Evolutionary conservation across 1,140 invertebrate species (phyloP).

Genomic region (Lepeophtheirus salmonis): DNA sequence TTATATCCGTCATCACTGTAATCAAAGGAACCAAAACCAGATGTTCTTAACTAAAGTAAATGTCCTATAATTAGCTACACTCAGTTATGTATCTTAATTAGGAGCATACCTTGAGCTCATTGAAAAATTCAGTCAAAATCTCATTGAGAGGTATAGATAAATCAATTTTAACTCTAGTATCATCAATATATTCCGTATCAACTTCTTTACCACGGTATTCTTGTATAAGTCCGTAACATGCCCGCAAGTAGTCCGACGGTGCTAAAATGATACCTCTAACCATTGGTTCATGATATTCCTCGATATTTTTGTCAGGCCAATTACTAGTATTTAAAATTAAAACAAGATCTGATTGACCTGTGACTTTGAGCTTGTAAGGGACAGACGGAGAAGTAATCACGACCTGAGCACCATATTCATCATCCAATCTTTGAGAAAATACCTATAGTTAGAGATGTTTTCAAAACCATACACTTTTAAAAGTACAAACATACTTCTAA

Average conservation of each 20-base stretch:
- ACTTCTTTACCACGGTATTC: neutral
- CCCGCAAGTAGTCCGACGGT: slow-evolving; percentile 37
- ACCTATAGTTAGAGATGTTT: neutral
- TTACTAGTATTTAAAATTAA: slow-evolving; percentile 63
- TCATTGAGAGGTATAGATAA: slow-evolving; percentile 73
- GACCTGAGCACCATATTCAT: slow-evolving; percentile 72
- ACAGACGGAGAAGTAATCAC: slow-evolving; percentile 84
- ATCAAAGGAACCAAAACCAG: slow-evolving; percentile 92
- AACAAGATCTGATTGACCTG: slow-evolving; percentile 32
- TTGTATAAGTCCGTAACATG: slow-evolving; percentile 19
- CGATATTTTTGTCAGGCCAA: slow-evolving; percentile 46
- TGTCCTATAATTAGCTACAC: too few relatives aligned
- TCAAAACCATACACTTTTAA: too few relatives aligned
- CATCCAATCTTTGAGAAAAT: slow-evolving; percentile 74
- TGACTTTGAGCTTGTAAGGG: slow-evolving; percentile 66
- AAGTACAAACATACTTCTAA: slow-evolving; percentile 53
- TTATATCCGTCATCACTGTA: slow-evolving; percentile 80
- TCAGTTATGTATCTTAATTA: neutral
- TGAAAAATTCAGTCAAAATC: slow-evolving; percentile 86
- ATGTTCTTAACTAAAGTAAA: slow-evolving; percentile 40
- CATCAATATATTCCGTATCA: neutral
- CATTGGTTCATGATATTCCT: slow-evolving; percentile 67
- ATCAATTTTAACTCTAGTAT: slow-evolving; percentile 37
- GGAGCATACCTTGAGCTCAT: slow-evolving; percentile 55
- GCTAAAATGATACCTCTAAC: slow-evolving; percentile 73